Evolutionary conservation across 2,113 vertebrate genomes (phyloP), one percentile per base, ranked within the genome.

Genomic region (Vanacampus margaritifer): DNA sequence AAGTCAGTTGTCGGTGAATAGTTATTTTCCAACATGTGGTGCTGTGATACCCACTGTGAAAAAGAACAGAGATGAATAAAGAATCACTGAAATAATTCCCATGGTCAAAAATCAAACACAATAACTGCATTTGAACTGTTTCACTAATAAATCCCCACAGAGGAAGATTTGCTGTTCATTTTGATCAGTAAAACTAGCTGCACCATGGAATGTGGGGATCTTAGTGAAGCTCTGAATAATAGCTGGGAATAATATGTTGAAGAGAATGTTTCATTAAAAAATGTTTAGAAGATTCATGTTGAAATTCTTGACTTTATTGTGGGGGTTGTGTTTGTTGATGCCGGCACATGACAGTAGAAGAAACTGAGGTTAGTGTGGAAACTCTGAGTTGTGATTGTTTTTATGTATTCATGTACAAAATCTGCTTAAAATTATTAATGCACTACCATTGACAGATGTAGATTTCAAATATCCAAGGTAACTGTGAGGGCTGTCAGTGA

Each of bases 141-240:
- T 35, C 41, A 41, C 5, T 71, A 57, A 79, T 59, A 73, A 71
- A 64, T 72, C 72, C 72, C 65, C 69, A 70, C 61, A 69, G 64
- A 68, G 69, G 21, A 51, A 6, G 12, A 58, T 61, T 67, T 64
- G 51, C 28, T 43, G 39, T 63, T 48, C 39, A 51, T 69, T 54
- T 36, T 39, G 32, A 60, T 36, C 45, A 75, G 37, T 45, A 56
- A 6, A 59, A 65, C 16, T 32, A 65, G 23, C 53, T 51, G 39
- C 53, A 66, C 67, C 53, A 24, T 12, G 16, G 16, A 54, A 75
- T 53, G 14, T 12, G 1, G 32, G 35, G 28, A 59, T 59, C 17
- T 36, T 36, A 59, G 19, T 2, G 32, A 36, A n/a, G 57, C 19
- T 45, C 3, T 28, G 51, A 67, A 50, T 73, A 36, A 43, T 57